Evolutionary conservation across 2,888 invertebrate species (phyloP).

Genomic region (Hyposoter dolosus): DNA sequence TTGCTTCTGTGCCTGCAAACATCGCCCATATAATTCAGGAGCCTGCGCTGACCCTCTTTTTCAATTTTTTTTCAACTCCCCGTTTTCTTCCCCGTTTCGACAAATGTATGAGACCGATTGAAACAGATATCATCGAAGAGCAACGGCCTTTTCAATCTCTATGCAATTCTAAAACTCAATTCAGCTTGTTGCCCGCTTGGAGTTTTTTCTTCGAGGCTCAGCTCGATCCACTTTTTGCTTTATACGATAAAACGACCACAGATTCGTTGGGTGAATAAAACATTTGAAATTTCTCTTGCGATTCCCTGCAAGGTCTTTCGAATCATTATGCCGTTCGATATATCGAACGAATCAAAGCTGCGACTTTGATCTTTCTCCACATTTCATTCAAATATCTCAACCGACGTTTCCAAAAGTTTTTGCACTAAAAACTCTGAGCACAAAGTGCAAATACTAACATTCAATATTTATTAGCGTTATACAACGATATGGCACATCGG

Average conservation of each 20-base stretch:
- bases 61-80: neutral
- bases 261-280: slow-evolving; percentile 31
- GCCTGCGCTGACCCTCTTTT: slow-evolving; percentile 65
- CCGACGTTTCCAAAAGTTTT: neutral
- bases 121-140: slow-evolving; percentile 39
- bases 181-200: slow-evolving; percentile 10
- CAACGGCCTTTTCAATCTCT: slow-evolving; percentile 67
- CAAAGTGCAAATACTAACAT: neutral
- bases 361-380: neutral
- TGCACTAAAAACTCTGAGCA: neutral
- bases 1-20: neutral
- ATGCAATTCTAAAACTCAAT: slow-evolving; percentile 63
- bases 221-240: slow-evolving; percentile 49
- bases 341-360: neutral
- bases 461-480: neutral
- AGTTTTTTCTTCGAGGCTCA: neutral
- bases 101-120: slow-evolving; percentile 41
- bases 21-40: slow-evolving; percentile 72
- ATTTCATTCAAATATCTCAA: neutral
- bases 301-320: neutral
- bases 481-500: neutral
- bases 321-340: neutral
- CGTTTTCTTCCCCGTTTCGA: slow-evolving; percentile 28
- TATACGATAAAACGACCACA: slow-evolving; percentile 23
- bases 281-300: slow-evolving; percentile 10